Evolutionary conservation across 1,140 invertebrate species (phyloP), one percentile per base, ranked within the genome.

Genomic region (Himalopsyche phryganea): DNA sequence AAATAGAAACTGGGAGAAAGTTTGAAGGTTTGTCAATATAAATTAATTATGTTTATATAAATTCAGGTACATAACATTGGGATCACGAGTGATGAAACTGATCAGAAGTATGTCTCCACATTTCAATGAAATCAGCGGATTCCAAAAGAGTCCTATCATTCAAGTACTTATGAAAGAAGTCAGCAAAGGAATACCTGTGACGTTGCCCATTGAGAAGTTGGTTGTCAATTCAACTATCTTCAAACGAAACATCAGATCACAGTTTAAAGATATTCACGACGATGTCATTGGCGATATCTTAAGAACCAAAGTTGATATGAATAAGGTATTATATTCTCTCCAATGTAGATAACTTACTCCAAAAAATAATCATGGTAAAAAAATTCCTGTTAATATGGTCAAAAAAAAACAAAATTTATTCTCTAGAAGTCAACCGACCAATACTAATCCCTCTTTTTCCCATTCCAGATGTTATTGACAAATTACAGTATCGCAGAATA

Each of bases 21-120:
- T n/a, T n/a, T n/a, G n/a, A n/a, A n/a, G n/a, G n/a, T n/a, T n/a
- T n/a, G n/a, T n/a, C n/a, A n/a, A n/a, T n/a, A n/a, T n/a, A n/a
- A n/a, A n/a, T 13, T 50, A n/a, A 15, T 50, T 20, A 0, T 15
- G 18, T 45, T 35, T 35, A 28, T 5, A 28, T 28, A 6, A 9
- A 20, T n/a, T 3, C 41, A 63, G 61, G 44, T 63, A 63, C 42
- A 18, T 57, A 15, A 19, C 51, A 9, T 44, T 63, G 28, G 61
- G 61, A n/a, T 59, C 61, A 2, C 42, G 50, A 13, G 35, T 60
- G 11, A 56, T 63, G 61, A 55, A 60, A 40, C 33, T 63, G 9
- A 59, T 63, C 15, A 15, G 45, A 35, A 53, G 56, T 2, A 52
- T 49, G 50, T 19, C 54, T 6, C 52, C 51, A 0, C 57, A 63